Evolutionary conservation across 2,797 vertebrate species (phyloP), one percentile per base, ranked within the genome.

Genomic region (Xiphophorus birchmanni): DNA sequence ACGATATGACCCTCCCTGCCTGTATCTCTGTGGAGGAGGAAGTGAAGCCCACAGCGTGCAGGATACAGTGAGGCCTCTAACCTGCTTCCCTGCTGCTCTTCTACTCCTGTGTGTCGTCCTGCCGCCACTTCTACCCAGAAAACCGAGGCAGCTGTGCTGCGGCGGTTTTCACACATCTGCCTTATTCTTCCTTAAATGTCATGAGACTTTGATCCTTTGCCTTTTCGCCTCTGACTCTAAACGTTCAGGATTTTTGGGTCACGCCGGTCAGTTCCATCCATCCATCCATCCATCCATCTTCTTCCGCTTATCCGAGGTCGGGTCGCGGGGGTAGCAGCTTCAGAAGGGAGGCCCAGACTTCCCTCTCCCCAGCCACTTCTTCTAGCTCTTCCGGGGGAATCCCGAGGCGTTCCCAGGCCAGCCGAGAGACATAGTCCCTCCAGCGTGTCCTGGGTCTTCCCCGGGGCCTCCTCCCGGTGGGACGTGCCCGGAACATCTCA

Each of bases 1-100:
- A 88, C 89, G 84, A 92, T 87, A 79, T 18, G 88, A 79, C 85
- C 87, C 90, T 85, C 78, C 84, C 75, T 83, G 87, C 90, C 75
- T 82, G 73, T 87, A 88, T 88, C 77, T 50, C 73, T 86, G 67
- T 75, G 29, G 48, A 17, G 77, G 77, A 91, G 90, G 88, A 91
- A 90, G 86, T 32, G 21, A 50, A 82, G 77, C 58, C 80, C 74
- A 75, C 74, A 82, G 71, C 5, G 71, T 83, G 79, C 73, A 75
- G 88, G 76, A 76, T 71, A 78, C 1, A 32, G 32, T 32, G 32
- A 32, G 2, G 32, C 32, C 32, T 32, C 69, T 83, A 84, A 85
- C 65, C 63, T 6, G 79, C 18, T 80, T 82, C 85, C 87, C 86
- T 84, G 87, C 87, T 86, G 90, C 71, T 82, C 86, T 83, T 89